Conservation (phyloP, 1,140 invertebrate genomes). For the Anoplophora glabripennis region DNA sequence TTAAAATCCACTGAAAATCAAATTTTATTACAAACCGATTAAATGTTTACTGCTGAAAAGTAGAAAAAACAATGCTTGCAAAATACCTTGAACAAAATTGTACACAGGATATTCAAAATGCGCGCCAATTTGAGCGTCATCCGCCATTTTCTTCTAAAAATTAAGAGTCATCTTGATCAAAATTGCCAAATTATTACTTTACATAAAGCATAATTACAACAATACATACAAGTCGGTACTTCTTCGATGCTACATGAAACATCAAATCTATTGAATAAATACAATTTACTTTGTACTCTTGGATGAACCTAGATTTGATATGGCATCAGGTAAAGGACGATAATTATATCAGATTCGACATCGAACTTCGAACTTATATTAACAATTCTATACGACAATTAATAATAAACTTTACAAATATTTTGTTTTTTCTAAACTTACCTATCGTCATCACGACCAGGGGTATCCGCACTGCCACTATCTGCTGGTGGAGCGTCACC, state of each 20-base stretch:
- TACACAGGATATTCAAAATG: constrained; percentile 25
- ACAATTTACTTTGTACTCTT: constrained; percentile 16
- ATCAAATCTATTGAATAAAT: constrained; percentile 8
- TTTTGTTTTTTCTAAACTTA: constrained; percentile 44
- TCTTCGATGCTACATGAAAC: constrained; percentile 16
- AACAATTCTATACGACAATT: constrained; percentile 2
- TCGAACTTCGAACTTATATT: neutral
- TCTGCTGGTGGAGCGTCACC: constrained; percentile 60
- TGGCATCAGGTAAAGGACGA: neutral
- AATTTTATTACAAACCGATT: neutral
- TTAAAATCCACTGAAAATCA: constrained; percentile 23
- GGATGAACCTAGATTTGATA: constrained; percentile 38
- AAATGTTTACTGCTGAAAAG: constrained; percentile 19
- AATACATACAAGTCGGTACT: constrained; percentile 16
- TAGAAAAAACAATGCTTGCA: constrained; percentile 14
- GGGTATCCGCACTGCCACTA: constrained; percentile 62
- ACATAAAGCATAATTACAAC: constrained; percentile 14
- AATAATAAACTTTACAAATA: neutral
- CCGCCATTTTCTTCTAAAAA: constrained; percentile 47
- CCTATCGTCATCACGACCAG: constrained; percentile 72
- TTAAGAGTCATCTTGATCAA: constrained; percentile 6
- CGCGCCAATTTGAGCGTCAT: constrained; percentile 33
- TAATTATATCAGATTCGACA: neutral
- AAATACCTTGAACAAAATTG: neutral
- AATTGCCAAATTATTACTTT: constrained; percentile 15